Evolutionary conservation across 2,113 vertebrate genomes (phyloP), one percentile per base, ranked within the genome.

Genomic region (Leptosomus discolor): DNA sequence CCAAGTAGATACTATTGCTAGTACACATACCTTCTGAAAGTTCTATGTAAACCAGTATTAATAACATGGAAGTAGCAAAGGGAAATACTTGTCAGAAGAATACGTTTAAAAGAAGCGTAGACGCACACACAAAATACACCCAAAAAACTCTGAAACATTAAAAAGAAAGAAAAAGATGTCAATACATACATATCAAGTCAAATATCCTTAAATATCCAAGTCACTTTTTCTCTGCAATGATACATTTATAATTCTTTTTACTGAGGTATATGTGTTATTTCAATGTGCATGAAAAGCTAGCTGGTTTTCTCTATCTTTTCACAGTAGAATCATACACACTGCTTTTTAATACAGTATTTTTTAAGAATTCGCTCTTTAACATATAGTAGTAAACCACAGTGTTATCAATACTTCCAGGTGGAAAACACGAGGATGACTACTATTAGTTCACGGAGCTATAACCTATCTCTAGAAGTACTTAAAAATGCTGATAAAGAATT

Each of bases 81-180:
- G 70, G 73, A 92, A 84, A 95, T 84, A 93, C 69, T 92, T 76
- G 82, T 96, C 85, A 88, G 58, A 95, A 82, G 19, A 89, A 74
- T 46, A 61, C 46, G 68, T 69, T 92, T 92, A 70, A 36, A 82
- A 77, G 58, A 85, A 74, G 29, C 30, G 53, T 91, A 87, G 63
- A 20, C 11, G 54, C 16, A 64, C 30, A 85, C 14, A 13, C 16
- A 73, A 43, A 22, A 68, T 32, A 74, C 36, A 96, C 30, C 41
- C 70, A 67, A 43, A 67, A 90, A 88, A 88, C 68, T 85, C 12
- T 68, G 85, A 95, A 95, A 96, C 81, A 87, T 83, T 93, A 94
- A 93, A 93, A 90, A 92, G 63, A 8, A 45, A 65, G 30, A 36
- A 75, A 51, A 77, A 73, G 11, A 22, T 13, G 16, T 65, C 27